These are phyloP conservation scores for Drosophila paramelanica DNA, from an alignment of 2,888 invertebrate species.

Conservation along the genomic window DNA sequence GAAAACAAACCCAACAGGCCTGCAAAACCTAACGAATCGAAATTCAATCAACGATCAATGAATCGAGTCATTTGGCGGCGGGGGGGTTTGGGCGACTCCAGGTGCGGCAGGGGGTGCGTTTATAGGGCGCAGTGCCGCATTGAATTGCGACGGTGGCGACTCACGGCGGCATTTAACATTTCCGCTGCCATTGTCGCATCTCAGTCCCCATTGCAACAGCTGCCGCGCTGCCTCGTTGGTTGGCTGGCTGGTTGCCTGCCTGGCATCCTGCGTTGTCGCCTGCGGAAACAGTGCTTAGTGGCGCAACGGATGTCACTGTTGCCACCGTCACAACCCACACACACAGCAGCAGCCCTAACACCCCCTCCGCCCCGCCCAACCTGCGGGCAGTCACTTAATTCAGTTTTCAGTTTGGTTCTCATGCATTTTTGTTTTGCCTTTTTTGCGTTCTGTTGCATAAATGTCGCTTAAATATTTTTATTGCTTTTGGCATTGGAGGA, in stretches of 20 bases:
- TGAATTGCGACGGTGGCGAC: slow-evolving; percentile 18
- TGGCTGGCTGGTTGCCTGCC: slow-evolving; percentile 6
- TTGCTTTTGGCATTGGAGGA: slow-evolving; percentile 60
- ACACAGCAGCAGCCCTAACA: neutral
- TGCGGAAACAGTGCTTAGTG: slow-evolving; percentile 71
- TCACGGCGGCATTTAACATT: slow-evolving; percentile 77
- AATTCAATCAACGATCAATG: slow-evolving; percentile 82
- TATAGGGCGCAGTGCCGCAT: slow-evolving; percentile 21
- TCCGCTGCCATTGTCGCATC: slow-evolving; percentile 70
- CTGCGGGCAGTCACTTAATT: slow-evolving; percentile 55
- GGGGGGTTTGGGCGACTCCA: neutral
- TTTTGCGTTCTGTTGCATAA: slow-evolving; percentile 58
- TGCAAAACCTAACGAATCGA: slow-evolving; percentile 62
- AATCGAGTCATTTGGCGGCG: slow-evolving; percentile 33
- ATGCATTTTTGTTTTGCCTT: slow-evolving; percentile 49
- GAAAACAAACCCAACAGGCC: slow-evolving; percentile 35
- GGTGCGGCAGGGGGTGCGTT: slow-evolving; percentile 6
- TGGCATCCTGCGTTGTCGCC: slow-evolving; percentile 57
- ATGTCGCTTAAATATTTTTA: slow-evolving; percentile 80
- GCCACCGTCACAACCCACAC: slow-evolving; percentile 37
- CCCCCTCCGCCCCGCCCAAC: too few relatives aligned
- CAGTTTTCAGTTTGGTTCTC: slow-evolving; percentile 49
- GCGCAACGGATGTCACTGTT: slow-evolving; percentile 67
- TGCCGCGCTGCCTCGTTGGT: slow-evolving; percentile 14
- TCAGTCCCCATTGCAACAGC: slow-evolving; percentile 21